Conservation (phyloP, 2,888 invertebrate genomes). For the Thymelicus acteon region DNA sequence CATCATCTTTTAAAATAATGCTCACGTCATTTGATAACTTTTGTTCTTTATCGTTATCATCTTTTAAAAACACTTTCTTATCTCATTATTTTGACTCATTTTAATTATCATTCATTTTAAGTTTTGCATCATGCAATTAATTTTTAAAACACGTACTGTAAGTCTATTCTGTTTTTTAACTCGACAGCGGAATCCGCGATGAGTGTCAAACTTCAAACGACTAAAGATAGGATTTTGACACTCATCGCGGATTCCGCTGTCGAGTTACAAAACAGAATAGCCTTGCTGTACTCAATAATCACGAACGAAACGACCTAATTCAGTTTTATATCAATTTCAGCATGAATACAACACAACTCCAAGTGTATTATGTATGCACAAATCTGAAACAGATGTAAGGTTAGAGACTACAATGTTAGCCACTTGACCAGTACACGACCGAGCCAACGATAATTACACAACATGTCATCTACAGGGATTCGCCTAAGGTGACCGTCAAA, state of each 20-base stretch:
- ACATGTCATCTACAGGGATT: slow-evolving; percentile 30
- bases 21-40: slow-evolving; percentile 13
- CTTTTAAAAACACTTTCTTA: slow-evolving; percentile 5
- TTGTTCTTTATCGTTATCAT: slow-evolving; percentile 15
- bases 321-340: no score
- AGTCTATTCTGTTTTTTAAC: no score
- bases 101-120: slow-evolving; percentile 9
- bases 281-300: no score
- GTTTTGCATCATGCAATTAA: neutral
- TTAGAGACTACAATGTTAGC: slow-evolving; percentile 30
- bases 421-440: slow-evolving; percentile 35
- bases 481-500: slow-evolving; percentile 30
- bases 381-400: slow-evolving; percentile 35
- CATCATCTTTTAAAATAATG: slow-evolving; percentile 14
- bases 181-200: no score
- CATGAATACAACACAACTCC: no score
- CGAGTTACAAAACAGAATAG: no score
- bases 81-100: slow-evolving; percentile 12
- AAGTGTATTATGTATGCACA: neutral
- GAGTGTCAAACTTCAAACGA: no score
- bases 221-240: no score
- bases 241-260: no score
- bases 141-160: neutral
- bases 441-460: slow-evolving; percentile 31
- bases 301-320: no score